Conservation (phyloP, 2,888 invertebrate species). For the Oscheius myriophilus region DNA sequence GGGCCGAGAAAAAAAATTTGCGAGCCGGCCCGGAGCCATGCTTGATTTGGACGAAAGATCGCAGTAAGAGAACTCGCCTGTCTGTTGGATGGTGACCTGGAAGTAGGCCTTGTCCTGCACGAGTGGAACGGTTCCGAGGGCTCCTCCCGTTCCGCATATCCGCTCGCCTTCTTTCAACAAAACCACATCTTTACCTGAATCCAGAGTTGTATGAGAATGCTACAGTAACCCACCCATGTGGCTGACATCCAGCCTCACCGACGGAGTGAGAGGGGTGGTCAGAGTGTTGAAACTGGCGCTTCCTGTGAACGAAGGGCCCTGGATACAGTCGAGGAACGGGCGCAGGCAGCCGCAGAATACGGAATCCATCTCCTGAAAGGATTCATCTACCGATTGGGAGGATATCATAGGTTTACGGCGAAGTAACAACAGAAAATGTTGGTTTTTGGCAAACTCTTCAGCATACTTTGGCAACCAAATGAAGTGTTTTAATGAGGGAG, state of each 20-base stretch:
- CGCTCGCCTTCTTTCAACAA: slow-evolving; percentile 91
- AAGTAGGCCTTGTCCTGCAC: slow-evolving; percentile 97
- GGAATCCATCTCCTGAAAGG: slow-evolving; percentile 23
- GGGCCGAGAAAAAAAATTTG: too few species aligned
- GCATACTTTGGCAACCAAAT: too few species aligned
- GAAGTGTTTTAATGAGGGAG: too few species aligned
- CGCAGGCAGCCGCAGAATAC: slow-evolving; percentile 37
- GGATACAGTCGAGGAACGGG: slow-evolving; percentile 50
- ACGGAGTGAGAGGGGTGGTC: slow-evolving; percentile 49
- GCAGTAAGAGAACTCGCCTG: slow-evolving; percentile 80
- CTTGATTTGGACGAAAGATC: too few species aligned
- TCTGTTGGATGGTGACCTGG: slow-evolving; percentile 95
- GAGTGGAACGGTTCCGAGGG: slow-evolving; percentile 87
- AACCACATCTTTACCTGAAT: slow-evolving; percentile 89
- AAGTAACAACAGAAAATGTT: too few species aligned
- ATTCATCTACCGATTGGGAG: too few species aligned
- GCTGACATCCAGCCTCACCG: slow-evolving; percentile 61
- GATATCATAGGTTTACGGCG: too few species aligned
- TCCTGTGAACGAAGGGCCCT: slow-evolving; percentile 48
- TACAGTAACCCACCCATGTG: slow-evolving; percentile 57
- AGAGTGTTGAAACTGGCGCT: slow-evolving; percentile 67
- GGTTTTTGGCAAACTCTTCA: too few species aligned
- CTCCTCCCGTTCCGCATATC: slow-evolving; percentile 94
- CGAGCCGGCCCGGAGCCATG: too few species aligned
- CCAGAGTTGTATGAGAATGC: slow-evolving; percentile 4